Percentiles rank a stretch among this genome's conserved stretches.
phyloP scores from a whole-genome alignment of 2,888 invertebrate genomes.

The Thalpophila matura region DNA sequence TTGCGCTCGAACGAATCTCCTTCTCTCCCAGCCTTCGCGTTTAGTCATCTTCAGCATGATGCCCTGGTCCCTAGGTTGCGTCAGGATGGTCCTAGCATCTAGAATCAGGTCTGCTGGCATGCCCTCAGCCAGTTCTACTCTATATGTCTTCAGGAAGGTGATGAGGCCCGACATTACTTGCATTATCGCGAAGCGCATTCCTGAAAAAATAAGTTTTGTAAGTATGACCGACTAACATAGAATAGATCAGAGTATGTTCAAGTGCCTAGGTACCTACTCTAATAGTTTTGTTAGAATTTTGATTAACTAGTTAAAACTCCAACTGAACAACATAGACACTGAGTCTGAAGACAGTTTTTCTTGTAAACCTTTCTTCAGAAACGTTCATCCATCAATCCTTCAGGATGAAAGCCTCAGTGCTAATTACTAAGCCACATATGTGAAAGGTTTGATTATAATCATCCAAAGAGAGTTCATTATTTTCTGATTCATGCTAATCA shows the following conservation, averaged over 20 bases:
- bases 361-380: too few relatives aligned
- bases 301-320: too few relatives aligned
- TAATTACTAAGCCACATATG: too few relatives aligned
- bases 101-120: conserved; percentile 50
- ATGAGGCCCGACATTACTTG: conserved; percentile 70
- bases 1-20: conserved; percentile 16
- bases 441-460: too few relatives aligned
- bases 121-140: conserved; percentile 62
- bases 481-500: too few relatives aligned
- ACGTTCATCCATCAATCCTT: too few relatives aligned
- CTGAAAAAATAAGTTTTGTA: neutral
- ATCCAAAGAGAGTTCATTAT: too few relatives aligned
- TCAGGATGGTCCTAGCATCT: conserved; percentile 41
- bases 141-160: conserved; percentile 69
- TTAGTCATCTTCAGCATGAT: conserved; percentile 50
- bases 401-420: too few relatives aligned
- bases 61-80: conserved; percentile 33
- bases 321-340: too few relatives aligned
- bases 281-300: neutral
- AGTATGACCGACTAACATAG: neutral
- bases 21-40: conserved; percentile 53
- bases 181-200: conserved; percentile 60
- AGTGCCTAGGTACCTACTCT: neutral
- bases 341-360: too few relatives aligned
- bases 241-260: neutral